Conservation (phyloP, 2,888 invertebrate genomes). For the Theristus sp. region DNA sequence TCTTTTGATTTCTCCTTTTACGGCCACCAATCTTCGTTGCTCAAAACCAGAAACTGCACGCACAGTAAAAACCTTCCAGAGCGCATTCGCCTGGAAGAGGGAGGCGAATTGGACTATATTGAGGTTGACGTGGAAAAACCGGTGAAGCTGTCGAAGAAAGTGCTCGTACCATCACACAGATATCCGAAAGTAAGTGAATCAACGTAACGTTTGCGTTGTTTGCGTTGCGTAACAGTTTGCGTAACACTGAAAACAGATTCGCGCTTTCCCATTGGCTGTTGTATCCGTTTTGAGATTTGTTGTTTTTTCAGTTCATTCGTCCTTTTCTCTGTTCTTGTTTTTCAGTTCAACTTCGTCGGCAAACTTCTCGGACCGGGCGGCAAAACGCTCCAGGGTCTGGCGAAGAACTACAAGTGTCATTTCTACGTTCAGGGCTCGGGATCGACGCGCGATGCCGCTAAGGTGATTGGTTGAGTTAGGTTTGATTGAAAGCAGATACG, state of each 20-base stretch:
- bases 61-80: no score
- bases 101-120: background rate
- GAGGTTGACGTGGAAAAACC: background rate
- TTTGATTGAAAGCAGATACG: no score
- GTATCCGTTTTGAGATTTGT: no score
- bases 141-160: background rate
- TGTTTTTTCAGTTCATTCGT: no score
- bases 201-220: no score
- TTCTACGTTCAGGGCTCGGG: slow-evolving; percentile 27
- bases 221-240: no score
- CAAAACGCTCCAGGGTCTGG: slow-evolving; percentile 23
- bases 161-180: background rate
- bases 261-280: no score
- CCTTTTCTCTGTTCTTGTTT: no score
- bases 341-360: slow-evolving; percentile 28
- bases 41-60: no score
- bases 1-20: no score
- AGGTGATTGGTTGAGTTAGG: slow-evolving; percentile 11
- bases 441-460: slow-evolving; percentile 23
- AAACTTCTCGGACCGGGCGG: slow-evolving; percentile 28
- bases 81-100: background rate
- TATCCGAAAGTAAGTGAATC: background rate
- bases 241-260: no score
- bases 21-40: no score
- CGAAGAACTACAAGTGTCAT: slow-evolving; percentile 24